Conservation (phyloP, 2,888 invertebrate species). For the Sarcophaga caerulescens region DNA sequence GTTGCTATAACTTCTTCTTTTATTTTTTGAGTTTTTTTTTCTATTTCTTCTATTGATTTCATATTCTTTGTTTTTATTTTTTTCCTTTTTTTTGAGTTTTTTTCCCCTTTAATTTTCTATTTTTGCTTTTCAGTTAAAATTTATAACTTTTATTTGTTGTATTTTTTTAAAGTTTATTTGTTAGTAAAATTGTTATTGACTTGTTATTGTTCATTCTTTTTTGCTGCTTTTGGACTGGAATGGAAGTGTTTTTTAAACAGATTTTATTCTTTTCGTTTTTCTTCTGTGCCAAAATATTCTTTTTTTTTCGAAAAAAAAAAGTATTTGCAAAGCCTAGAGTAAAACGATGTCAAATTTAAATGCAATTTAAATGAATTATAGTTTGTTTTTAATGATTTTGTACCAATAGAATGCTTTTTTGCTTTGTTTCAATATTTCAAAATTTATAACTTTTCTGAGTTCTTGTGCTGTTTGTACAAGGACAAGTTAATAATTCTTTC, state of each 20-base stretch:
- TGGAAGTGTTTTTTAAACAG: conserved; percentile 55
- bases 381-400: conserved; percentile 14
- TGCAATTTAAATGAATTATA: conserved; percentile 53
- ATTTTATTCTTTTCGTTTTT: conserved; percentile 14
- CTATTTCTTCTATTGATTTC: conserved; percentile 26
- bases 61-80: conserved; percentile 35
- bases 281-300: conserved; percentile 10
- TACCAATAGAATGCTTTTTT: neutral
- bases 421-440: neutral
- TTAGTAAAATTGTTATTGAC: conserved; percentile 12
- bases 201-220: neutral
- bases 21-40: conserved; percentile 33
- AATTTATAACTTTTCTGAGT: neutral
- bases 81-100: neutral
- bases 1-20: conserved; percentile 55
- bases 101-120: neutral
- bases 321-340: conserved; percentile 31
- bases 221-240: conserved; percentile 38
- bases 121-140: neutral
- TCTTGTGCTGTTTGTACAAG: neutral
- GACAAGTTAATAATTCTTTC: neutral
- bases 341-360: conserved; percentile 56
- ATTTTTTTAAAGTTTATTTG: neutral
- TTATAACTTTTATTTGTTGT: neutral
- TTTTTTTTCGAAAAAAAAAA: neutral